Percentiles rank a stretch among this genome's conserved stretches.
phyloP scores from a whole-genome alignment of 2,113 vertebrate species.

The Pimephales promelas region DNA sequence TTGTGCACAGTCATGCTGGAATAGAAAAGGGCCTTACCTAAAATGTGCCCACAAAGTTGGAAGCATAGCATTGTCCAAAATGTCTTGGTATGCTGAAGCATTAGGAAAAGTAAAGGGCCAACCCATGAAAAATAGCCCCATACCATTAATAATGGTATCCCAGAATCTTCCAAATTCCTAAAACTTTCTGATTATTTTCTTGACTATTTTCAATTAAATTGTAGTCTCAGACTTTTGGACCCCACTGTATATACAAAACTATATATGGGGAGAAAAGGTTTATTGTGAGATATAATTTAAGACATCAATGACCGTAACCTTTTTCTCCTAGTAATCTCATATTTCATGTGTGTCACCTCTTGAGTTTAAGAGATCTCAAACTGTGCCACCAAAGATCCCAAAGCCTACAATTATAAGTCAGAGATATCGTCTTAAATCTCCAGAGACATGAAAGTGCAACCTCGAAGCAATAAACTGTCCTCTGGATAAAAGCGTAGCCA shows the following conservation, averaged over 20 bases:
- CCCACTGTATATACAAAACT: background rate
- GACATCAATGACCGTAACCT: background rate
- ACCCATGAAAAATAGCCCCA: no score
- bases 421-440: background rate
- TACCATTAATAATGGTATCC: no score
- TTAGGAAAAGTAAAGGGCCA: no score
- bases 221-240: background rate
- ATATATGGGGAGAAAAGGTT: background rate
- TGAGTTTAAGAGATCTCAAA: background rate
- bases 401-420: background rate
- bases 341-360: background rate
- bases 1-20: no score
- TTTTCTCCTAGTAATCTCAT: background rate
- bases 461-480: conserved; percentile 1
- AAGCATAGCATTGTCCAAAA: no score
- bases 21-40: no score
- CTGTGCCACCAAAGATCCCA: background rate
- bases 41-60: no score
- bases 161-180: background rate
- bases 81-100: no score
- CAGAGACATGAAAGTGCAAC: background rate
- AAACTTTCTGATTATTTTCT: background rate
- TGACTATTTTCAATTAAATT: background rate
- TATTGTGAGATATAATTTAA: no score
- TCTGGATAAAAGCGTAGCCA: background rate